phyloP scores from a whole-genome alignment of 2,113 vertebrate species.

The Chiloscyllium plagiosum region DNA sequence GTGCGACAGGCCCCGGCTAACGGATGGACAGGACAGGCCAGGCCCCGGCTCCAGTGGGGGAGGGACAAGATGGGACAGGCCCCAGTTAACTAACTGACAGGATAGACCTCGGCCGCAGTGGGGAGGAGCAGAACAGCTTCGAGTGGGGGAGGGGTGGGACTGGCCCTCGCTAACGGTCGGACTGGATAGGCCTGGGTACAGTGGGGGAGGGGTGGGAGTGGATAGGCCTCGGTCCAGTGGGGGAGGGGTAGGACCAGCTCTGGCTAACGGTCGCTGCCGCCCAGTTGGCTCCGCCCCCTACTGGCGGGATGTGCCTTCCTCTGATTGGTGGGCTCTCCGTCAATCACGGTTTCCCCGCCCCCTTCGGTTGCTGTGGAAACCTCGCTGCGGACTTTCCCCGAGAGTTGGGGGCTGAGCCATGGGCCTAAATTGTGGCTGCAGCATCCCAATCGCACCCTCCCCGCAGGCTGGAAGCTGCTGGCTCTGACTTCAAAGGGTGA shows the following conservation, averaged over 20 bases:
- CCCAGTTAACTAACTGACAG: no score
- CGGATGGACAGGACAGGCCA: no score
- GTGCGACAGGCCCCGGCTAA: not conserved
- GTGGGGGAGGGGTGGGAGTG: no score
- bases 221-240: no score
- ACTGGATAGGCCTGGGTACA: no score
- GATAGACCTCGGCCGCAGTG: no score
- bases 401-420: not conserved
- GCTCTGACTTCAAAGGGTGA: not conserved
- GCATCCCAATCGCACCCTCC: not conserved
- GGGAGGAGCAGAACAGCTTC: no score
- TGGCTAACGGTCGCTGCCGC: not conserved
- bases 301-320: not conserved
- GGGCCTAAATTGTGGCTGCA: no score
- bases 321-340: not conserved
- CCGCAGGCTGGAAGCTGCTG: not conserved
- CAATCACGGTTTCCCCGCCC: not conserved
- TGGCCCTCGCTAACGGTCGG: no score
- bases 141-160: no score
- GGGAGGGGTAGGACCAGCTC: not conserved
- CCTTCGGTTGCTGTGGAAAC: not conserved
- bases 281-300: not conserved
- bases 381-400: not conserved
- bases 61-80: no score
- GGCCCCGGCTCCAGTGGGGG: not conserved